These are phyloP conservation scores for Apeltes quadracus DNA, from an alignment of 2,113 vertebrate genomes.

Conservation along the genomic window DNA sequence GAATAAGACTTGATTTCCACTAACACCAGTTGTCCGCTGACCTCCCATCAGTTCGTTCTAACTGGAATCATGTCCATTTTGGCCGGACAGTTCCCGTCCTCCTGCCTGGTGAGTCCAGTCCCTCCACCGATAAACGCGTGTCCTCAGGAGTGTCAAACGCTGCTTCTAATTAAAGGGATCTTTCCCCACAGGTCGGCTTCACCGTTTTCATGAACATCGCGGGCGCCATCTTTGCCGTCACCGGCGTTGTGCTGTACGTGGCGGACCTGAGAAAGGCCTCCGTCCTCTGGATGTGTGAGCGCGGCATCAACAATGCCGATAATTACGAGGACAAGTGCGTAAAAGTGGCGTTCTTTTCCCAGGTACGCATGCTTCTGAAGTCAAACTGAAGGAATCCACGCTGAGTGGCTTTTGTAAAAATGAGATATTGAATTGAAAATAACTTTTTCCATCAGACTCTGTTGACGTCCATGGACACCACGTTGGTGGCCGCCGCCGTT, in stretches of 20 bases:
- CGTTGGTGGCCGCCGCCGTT: constrained; percentile 55
- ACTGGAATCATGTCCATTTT: constrained; percentile 66
- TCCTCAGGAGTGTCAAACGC: no score
- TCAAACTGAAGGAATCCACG: not conserved
- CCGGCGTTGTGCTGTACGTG: constrained; percentile 59
- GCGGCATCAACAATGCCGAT: not conserved
- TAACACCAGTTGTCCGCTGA: no score
- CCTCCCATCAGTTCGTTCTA: constrained; percentile 54
- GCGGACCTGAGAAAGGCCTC: constrained; percentile 22
- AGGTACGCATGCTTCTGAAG: constrained; percentile 20
- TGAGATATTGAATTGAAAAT: no score
- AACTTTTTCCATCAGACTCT: constrained; percentile 39
- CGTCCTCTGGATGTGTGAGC: constrained; percentile 36
- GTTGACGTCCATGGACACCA: constrained; percentile 36
- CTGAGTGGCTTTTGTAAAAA: no score
- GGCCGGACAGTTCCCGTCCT: constrained; percentile 54
- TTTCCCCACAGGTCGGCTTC: constrained; percentile 59
- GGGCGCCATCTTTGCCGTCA: constrained; percentile 55
- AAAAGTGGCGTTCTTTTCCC: constrained; percentile 28
- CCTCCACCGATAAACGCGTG: no score
- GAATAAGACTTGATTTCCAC: no score
- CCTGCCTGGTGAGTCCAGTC: constrained; percentile 58
- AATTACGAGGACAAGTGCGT: constrained; percentile 12
- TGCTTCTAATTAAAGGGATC: not conserved
- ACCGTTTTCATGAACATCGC: constrained; percentile 54